Conservation (phyloP, 2,888 invertebrate genomes). For the Ormia ochracea region DNA sequence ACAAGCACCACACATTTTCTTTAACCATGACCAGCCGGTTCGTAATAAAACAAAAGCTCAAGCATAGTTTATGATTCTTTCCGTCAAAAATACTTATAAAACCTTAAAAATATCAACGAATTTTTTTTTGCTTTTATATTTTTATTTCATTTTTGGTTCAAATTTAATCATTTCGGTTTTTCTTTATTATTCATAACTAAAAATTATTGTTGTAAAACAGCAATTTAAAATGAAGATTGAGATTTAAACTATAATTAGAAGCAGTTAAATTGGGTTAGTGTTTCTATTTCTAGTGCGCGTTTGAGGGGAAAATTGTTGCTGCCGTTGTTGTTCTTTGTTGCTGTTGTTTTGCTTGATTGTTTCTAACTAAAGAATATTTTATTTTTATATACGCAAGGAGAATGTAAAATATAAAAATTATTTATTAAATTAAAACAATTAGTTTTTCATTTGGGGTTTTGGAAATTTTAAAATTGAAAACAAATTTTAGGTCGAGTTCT, state of each 20-base stretch:
- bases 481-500: no score
- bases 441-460: no score
- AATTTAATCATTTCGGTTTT: slow-evolving; percentile 29
- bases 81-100: not conserved
- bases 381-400: no score
- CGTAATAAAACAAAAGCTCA: slow-evolving; percentile 20
- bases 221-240: slow-evolving; percentile 46
- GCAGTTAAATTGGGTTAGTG: slow-evolving; percentile 43
- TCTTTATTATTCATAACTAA: not conserved
- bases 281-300: not conserved
- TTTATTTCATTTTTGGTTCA: slow-evolving; percentile 26
- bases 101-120: not conserved
- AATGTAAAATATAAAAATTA: no score
- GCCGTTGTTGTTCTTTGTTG: no score
- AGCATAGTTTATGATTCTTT: slow-evolving; percentile 47
- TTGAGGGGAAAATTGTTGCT: not conserved
- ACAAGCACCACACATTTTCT: slow-evolving; percentile 23
- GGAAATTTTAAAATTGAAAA: no score
- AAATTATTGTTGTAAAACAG: slow-evolving; percentile 33
- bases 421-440: no score
- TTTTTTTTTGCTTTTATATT: not conserved
- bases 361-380: no score
- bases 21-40: slow-evolving; percentile 8
- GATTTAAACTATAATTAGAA: slow-evolving; percentile 33
- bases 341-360: no score